Conservation (phyloP, 2,797 vertebrate genomes). For the Mycteria americana region DNA sequence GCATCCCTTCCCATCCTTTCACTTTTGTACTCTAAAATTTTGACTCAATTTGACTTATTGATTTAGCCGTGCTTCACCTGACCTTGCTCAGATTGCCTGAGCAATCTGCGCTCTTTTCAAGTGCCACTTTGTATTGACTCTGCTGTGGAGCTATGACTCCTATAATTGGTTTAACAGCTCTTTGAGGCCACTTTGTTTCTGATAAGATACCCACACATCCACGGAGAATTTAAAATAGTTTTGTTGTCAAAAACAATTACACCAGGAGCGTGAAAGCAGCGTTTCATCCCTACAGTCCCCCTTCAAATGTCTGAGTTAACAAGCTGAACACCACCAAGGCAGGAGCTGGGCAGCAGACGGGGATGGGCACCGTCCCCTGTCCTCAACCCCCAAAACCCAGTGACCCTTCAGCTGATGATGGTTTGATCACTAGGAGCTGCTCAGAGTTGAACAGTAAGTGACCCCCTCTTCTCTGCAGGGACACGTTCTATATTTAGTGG, state of each 20-base stretch:
- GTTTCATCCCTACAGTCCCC: neutral
- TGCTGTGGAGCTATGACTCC: neutral
- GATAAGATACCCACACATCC: neutral
- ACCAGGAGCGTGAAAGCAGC: neutral
- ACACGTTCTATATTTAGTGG: neutral
- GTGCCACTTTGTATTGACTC: constrained; percentile 22
- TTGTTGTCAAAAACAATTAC: constrained; percentile 3
- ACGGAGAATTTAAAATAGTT: constrained; percentile 5
- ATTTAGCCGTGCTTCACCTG: neutral
- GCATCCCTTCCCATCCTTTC: neutral
- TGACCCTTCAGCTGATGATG: neutral
- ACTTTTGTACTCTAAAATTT: neutral
- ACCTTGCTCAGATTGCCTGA: neutral
- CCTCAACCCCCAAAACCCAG: neutral
- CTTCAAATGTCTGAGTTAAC: neutral
- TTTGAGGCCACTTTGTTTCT: neutral
- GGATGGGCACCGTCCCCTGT: neutral
- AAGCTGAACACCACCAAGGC: neutral
- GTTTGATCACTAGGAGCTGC: neutral
- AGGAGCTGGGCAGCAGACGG: neutral
- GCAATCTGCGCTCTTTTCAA: neutral
- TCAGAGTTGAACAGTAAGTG: neutral
- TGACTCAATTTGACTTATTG: constrained; percentile 2
- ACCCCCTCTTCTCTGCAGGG: neutral
- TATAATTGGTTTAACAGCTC: constrained; percentile 12